Percentiles rank a stretch among this genome's conserved stretches.
Conservation (phyloP, 2,113 vertebrate genomes). For the Tiliqua scincoides region DNA sequence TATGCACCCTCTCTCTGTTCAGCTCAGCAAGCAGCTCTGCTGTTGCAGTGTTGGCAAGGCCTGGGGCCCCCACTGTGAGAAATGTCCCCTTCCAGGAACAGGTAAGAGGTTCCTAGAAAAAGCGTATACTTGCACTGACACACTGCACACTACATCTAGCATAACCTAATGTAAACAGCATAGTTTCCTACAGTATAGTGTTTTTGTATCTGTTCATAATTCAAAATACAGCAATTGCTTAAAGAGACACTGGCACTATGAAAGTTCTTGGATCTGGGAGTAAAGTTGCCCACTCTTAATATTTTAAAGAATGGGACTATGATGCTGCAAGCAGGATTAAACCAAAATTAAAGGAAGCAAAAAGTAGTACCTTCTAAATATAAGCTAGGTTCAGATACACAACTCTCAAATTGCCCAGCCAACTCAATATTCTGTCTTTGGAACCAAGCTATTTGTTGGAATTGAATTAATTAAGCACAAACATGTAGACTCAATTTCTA, state of each 20-base stretch:
- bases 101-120: constrained; percentile 82
- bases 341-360: neutral
- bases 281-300: constrained; percentile 16
- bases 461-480: neutral
- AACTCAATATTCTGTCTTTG: neutral
- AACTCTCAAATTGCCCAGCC: neutral
- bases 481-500: no score
- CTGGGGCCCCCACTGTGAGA: constrained; percentile 96
- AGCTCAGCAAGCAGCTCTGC: constrained; percentile 97
- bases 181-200: neutral
- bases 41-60: constrained; percentile 99
- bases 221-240: neutral
- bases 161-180: neutral
- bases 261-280: constrained; percentile 5
- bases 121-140: neutral
- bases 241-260: neutral
- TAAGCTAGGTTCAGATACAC: neutral
- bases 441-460: neutral
- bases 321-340: neutral
- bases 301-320: neutral
- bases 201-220: neutral
- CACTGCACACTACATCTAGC: neutral
- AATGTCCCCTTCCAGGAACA: constrained; percentile 94
- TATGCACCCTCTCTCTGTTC: constrained; percentile 95
- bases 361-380: neutral